These are phyloP conservation scores for Hafferia zeledoni DNA, from an alignment of 2,797 vertebrate species.

Conservation along the genomic window DNA sequence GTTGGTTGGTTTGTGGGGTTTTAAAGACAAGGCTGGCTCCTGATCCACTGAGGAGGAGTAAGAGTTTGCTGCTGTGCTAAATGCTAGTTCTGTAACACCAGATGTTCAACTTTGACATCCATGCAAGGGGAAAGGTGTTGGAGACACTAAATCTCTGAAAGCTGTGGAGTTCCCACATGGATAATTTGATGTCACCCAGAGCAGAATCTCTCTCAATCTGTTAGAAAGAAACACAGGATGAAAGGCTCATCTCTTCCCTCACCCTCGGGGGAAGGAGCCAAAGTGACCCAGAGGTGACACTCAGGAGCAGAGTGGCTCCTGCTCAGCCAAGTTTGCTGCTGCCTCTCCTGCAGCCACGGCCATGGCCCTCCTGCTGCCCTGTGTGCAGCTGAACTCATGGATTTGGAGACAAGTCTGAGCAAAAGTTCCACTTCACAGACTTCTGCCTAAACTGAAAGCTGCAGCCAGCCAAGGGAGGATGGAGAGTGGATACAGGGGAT, in stretches of 20 bases:
- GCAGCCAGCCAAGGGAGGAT: neutral
- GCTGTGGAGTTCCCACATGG: neutral
- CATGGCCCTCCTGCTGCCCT: neutral
- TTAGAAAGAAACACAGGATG: neutral
- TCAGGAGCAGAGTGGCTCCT: neutral
- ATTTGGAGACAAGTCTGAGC: neutral
- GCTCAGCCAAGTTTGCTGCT: neutral
- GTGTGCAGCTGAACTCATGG: neutral
- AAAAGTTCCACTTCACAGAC: conserved; percentile 38
- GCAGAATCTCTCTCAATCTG: neutral
- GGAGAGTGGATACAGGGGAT: conserved; percentile 14
- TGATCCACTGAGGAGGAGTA: neutral
- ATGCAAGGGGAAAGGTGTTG: neutral
- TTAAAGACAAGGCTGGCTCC: neutral
- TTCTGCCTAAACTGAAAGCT: conserved; percentile 37
- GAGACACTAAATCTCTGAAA: neutral
- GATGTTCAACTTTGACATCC: neutral
- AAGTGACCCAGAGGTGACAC: neutral
- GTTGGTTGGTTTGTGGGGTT: neutral
- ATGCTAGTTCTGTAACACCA: neutral
- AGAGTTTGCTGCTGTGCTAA: neutral
- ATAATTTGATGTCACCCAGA: neutral
- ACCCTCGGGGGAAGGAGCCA: neutral
- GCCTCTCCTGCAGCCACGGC: neutral
- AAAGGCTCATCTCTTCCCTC: neutral